Conservation (phyloP, 2,888 invertebrate species). For the Drosophila imparisetae region DNA sequence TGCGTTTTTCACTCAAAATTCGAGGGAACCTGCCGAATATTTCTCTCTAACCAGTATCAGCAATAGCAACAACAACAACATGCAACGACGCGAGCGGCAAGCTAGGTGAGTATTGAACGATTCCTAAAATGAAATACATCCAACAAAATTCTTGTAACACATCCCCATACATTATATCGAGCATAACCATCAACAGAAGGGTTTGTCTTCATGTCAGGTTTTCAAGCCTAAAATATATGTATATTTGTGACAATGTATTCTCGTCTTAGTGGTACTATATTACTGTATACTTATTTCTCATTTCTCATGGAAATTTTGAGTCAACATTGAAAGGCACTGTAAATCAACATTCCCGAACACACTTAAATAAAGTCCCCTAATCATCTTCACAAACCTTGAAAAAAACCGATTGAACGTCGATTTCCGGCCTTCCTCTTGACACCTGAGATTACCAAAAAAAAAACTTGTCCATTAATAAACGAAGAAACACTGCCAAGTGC, state of each 20-base stretch:
- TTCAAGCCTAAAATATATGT: slow-evolving; percentile 15
- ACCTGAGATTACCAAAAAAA: slow-evolving; percentile 1
- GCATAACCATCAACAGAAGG: slow-evolving; percentile 20
- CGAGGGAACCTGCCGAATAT: slow-evolving; percentile 34
- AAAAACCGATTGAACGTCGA: neutral
- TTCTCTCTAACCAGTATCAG: slow-evolving; percentile 24
- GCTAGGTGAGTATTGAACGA: slow-evolving; percentile 59
- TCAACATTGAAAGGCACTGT: slow-evolving; percentile 6
- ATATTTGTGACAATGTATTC: neutral
- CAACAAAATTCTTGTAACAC: neutral
- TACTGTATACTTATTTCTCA: slow-evolving; percentile 2
- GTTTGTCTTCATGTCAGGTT: slow-evolving; percentile 15
- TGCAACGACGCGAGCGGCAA: slow-evolving; percentile 74
- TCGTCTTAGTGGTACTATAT: neutral
- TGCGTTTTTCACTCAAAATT: slow-evolving; percentile 60
- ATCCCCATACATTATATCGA: neutral
- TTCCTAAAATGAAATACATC: neutral
- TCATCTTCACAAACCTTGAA: neutral
- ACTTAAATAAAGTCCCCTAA: neutral
- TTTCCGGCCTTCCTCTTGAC: neutral
- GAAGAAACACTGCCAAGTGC: slow-evolving; percentile 2
- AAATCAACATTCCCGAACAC: neutral
- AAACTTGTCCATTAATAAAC: slow-evolving; percentile 1
- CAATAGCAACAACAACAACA: slow-evolving; percentile 31
- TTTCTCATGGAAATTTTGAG: slow-evolving; percentile 6